Base-by-base conservation (phyloP, 2,797 vertebrate genomes). In the Manis crassicaudata region DNA sequence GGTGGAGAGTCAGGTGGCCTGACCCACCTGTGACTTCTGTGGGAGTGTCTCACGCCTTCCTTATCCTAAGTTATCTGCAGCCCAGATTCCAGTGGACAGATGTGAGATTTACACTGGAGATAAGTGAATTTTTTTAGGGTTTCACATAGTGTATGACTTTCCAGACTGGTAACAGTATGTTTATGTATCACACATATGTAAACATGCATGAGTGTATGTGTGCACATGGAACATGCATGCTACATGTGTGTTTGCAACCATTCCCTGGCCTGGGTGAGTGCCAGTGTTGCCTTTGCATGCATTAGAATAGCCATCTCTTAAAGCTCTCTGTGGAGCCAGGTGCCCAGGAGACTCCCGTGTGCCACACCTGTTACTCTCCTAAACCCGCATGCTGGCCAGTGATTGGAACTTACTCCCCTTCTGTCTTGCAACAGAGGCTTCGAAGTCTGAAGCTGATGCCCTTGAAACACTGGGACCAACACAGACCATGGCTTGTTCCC, bases 341-440 rank as follows among this genome's bases (percentile, higher is more conserved):
- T 0, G 1, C 27, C 1, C 43, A 2, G 43, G 0, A 0, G 0
- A 35, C 18, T 63, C 16, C 72, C 1, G 1, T 13, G 21, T 40
- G n/a, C 54, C 1, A 29, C 2, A 14, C 54, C 27, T 27, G 3
- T 40, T 7, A 18, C 23, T 94, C 95, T 72, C 52, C 68, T 21
- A 13, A 18, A 29, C 54, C 23, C 8, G 27, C 29, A 0, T 14
- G 70, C 17, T 46, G 52, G 17, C 60, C 88, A 65, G 29, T 25
- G 65, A 90, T 8, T 4, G 14, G 75, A 72, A 68, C 58, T 20
- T 5, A 40, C n/a, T 72, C 2, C 37, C 80, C 11, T 76, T 29
- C 70, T 40, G 63, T 92, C 89, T 7, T 43, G 2, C 90, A 43
- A 40, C 3, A 60, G 82, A 60, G 83, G 88, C 7, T 85, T 88